Evolutionary conservation across 2,888 invertebrate species (phyloP).

Genomic region (Laspeyria flexula): DNA sequence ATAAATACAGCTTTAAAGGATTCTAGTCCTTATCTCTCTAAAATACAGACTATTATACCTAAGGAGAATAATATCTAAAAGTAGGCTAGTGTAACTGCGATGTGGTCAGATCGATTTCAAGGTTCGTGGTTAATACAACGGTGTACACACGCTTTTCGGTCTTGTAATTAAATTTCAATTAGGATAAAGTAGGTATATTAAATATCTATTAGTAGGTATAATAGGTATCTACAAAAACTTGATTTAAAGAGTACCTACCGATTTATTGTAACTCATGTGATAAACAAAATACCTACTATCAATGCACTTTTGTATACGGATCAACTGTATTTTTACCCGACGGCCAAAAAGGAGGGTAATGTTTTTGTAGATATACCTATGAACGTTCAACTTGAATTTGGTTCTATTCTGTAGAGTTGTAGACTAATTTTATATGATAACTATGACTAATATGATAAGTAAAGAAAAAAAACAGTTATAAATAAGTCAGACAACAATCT

Average conservation of each 20-base stretch:
- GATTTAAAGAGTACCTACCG: too few relatives aligned
- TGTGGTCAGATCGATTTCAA: slow-evolving; percentile 82
- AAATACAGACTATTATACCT: slow-evolving; percentile 22
- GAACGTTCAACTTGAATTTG: too few relatives aligned
- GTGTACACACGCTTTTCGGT: slow-evolving; percentile 54
- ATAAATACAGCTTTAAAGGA: slow-evolving; percentile 13
- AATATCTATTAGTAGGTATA: not conserved
- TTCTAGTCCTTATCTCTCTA: slow-evolving; percentile 24
- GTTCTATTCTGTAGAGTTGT: too few relatives aligned
- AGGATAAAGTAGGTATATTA: slow-evolving; percentile 1
- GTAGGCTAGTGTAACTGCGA: slow-evolving; percentile 70
- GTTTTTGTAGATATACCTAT: too few relatives aligned
- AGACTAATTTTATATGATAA: too few relatives aligned
- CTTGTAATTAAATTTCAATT: slow-evolving; percentile 39
- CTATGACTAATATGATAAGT: too few relatives aligned
- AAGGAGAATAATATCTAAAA: slow-evolving; percentile 53
- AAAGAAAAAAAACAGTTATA: too few relatives aligned
- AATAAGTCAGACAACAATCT: too few relatives aligned
- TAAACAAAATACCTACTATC: too few relatives aligned
- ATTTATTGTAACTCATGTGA: not conserved
- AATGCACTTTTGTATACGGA: too few relatives aligned
- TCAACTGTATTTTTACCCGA: too few relatives aligned
- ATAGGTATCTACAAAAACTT: not conserved
- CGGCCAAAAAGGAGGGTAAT: too few relatives aligned
- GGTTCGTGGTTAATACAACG: slow-evolving; percentile 68